Conservation (phyloP, 2,113 vertebrate genomes). For the Zeus faber region DNA sequence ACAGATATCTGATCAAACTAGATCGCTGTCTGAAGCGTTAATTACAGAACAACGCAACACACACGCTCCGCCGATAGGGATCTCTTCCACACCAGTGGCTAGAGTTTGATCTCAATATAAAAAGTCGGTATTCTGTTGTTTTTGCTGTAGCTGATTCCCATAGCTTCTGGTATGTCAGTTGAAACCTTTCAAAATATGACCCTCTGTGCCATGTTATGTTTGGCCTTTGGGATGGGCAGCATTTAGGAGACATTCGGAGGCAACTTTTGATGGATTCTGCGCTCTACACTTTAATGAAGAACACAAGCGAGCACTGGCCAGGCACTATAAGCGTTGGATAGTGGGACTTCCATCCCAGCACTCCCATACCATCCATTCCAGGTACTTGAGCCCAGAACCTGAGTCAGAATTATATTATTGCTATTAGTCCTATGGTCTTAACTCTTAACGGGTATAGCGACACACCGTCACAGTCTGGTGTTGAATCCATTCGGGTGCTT, state of each 20-base stretch:
- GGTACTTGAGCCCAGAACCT: too few relatives aligned
- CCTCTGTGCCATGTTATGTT: constrained; percentile 60
- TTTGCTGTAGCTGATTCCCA: constrained; percentile 56
- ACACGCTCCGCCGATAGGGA: constrained; percentile 32
- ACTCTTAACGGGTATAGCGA: too few relatives aligned
- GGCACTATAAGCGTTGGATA: too few relatives aligned
- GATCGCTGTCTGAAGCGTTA: constrained; percentile 24
- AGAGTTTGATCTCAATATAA: constrained; percentile 38
- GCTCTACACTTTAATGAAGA: constrained; percentile 56
- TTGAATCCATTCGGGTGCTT: too few relatives aligned
- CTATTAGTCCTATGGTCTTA: too few relatives aligned
- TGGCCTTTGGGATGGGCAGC: constrained; percentile 58
- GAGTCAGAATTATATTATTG: too few relatives aligned
- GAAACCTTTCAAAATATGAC: constrained; percentile 68
- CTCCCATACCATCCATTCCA: too few relatives aligned
- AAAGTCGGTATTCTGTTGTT: constrained; percentile 57
- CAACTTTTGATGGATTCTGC: constrained; percentile 51
- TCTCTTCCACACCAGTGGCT: constrained; percentile 31
- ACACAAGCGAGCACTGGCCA: constrained; percentile 16
- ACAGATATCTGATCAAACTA: constrained; percentile 33
- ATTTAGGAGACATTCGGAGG: constrained; percentile 58
- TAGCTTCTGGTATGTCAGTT: constrained; percentile 59
- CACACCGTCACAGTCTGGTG: too few relatives aligned
- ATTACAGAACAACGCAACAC: constrained; percentile 38
- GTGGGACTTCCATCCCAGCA: too few relatives aligned